Conservation (phyloP, 2,113 vertebrate genomes). For the Thalassoma bifasciatum region DNA sequence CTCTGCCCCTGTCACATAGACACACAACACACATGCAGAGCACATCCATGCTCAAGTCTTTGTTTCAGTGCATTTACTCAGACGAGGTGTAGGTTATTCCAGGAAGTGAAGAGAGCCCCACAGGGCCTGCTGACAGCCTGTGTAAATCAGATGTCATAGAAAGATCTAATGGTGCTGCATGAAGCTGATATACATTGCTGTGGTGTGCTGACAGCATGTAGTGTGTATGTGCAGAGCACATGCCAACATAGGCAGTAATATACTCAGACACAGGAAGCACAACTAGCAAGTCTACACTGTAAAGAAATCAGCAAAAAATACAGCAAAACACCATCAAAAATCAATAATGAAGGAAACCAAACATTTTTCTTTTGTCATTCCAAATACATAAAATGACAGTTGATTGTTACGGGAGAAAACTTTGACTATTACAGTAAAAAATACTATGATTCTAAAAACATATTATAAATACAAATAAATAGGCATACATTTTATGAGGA, state of each 20-base stretch:
- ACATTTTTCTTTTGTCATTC: no score
- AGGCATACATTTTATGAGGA: no score
- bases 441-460: no score
- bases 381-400: no score
- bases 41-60: slow-evolving; percentile 40
- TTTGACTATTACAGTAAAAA: no score
- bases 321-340: no score
- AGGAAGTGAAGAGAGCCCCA: slow-evolving; percentile 73
- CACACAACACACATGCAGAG: slow-evolving; percentile 12
- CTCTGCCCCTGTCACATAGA: slow-evolving; percentile 13
- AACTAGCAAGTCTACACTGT: neutral
- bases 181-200: slow-evolving; percentile 64
- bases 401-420: no score
- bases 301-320: no score
- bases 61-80: slow-evolving; percentile 54
- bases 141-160: slow-evolving; percentile 79
- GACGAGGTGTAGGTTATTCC: slow-evolving; percentile 66
- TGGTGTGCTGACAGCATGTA: slow-evolving; percentile 65
- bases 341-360: no score
- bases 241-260: slow-evolving; percentile 10
- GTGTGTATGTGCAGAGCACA: slow-evolving; percentile 9
- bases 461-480: no score
- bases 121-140: slow-evolving; percentile 62
- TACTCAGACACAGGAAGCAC: slow-evolving; percentile 17
- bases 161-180: slow-evolving; percentile 75